phyloP scores from a whole-genome alignment of 2,888 invertebrate species.

The Cantharis lateralis region DNA sequence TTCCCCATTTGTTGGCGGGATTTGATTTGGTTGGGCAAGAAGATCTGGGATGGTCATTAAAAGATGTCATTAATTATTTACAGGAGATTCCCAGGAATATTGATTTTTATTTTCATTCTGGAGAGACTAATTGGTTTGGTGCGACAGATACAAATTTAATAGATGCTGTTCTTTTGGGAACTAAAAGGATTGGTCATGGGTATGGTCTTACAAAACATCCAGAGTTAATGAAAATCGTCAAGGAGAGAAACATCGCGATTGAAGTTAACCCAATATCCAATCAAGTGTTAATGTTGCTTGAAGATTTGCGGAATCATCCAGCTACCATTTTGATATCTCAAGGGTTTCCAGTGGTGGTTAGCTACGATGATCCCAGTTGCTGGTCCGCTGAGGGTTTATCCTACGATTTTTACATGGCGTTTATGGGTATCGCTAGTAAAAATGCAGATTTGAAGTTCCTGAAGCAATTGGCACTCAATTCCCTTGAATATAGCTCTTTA shows the following conservation, averaged over 20 bases:
- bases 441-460: conserved; percentile 67
- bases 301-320: conserved; percentile 75
- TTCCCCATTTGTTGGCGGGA: conserved; percentile 5
- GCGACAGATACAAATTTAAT: conserved; percentile 71
- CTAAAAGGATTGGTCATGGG: conserved; percentile 72
- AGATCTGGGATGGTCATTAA: conserved; percentile 68
- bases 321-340: conserved; percentile 64
- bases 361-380: conserved; percentile 68
- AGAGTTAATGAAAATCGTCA: conserved; percentile 60
- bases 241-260: conserved; percentile 64
- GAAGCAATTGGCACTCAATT: conserved; percentile 72
- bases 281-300: conserved; percentile 66
- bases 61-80: conserved; percentile 64
- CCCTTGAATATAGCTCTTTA: conserved; percentile 68
- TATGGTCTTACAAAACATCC: conserved; percentile 74
- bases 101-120: conserved; percentile 64
- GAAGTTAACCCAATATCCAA: conserved; percentile 79
- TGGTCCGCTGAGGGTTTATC: conserved; percentile 73
- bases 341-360: conserved; percentile 70
- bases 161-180: conserved; percentile 71
- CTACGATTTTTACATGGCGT: conserved; percentile 75
- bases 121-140: conserved; percentile 76
- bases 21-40: conserved; percentile 73
- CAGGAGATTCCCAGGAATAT: conserved; percentile 48
- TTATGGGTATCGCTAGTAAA: conserved; percentile 70